Percentiles rank a stretch among this genome's conserved stretches.
Evolutionary conservation across 2,888 invertebrate species (phyloP).

Genomic region (Cephus spinipes): DNA sequence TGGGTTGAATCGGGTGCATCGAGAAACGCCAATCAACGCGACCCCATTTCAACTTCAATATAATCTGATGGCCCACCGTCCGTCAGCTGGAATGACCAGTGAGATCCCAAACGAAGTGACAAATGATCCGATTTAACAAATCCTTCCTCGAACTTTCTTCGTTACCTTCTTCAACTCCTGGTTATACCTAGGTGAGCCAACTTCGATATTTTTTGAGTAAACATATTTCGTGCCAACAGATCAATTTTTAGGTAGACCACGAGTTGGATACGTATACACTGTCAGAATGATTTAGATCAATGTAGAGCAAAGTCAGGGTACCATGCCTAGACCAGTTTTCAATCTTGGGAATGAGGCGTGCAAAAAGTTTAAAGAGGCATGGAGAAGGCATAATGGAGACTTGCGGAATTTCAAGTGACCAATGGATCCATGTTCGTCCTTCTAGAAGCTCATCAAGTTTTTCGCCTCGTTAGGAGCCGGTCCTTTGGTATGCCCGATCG

Average conservation of each 20-base stretch:
- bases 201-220: not conserved
- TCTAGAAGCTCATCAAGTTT: not conserved
- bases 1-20: slow-evolving; percentile 29
- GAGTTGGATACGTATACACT: not conserved
- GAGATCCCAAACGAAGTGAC: slow-evolving; percentile 32
- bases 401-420: not conserved
- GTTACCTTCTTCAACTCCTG: slow-evolving; percentile 24
- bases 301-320: not conserved
- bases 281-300: not conserved
- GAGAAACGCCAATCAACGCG: slow-evolving; percentile 46
- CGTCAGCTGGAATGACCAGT: slow-evolving; percentile 19
- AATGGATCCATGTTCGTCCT: not conserved
- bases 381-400: not conserved
- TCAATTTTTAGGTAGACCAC: not conserved
- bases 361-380: not conserved
- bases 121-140: slow-evolving; percentile 51
- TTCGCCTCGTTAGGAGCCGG: slow-evolving; percentile 6
- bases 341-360: slow-evolving; percentile 7
- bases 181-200: not conserved
- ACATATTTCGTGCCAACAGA: not conserved
- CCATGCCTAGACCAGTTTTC: slow-evolving; percentile 26
- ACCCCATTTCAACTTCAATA: slow-evolving; percentile 39
- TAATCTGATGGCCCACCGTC: slow-evolving; percentile 41
- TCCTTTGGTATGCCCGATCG: slow-evolving; percentile 10
- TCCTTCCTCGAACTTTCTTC: slow-evolving; percentile 30